Evolutionary conservation across 2,113 vertebrate species (phyloP), one percentile per base, ranked within the genome.

Genomic region (Plectropomus leopardus): DNA sequence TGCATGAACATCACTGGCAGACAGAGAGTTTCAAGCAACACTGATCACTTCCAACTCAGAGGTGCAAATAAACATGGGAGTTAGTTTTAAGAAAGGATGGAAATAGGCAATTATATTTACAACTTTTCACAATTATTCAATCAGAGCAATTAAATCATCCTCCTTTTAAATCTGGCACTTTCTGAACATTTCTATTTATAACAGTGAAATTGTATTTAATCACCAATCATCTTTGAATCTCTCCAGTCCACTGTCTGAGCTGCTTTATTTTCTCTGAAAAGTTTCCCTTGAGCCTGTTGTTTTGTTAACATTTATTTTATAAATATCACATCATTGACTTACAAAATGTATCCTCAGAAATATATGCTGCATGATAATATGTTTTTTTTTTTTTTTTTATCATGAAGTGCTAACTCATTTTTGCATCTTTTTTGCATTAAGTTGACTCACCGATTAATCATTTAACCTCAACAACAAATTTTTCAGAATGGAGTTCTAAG

Each of bases 1-100:
- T 74, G 75, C 75, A 54, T 53, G 77, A 89, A 71, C 76, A 84
- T 82, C 65, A 82, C 58, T 78, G 82, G 83, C 86, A 88, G 42
- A 69, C 54, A 45, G 70, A 77, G 63, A 47, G 74, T 83, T 73
- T 73, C 45, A 80, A 80, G 86, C 86, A 82, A 72, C 84, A 86
- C 63, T 59, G 83, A 83, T 86, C 71, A 77, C 61, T 59, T 84
- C 61, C 85, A 91, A 24, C 66, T 81, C 86, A 74, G 50, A 79
- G 72, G 67, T 64, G 70, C 55, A 78, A 76, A 89, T 84, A 86
- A 90, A 87, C 83, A 83, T 0, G 17, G 40, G 50, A 67, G 28
- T 57, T 26, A 66, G 40, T 47, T 78, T 77, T 47, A 48, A 68
- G 44, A 50, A 66, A 55, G 14, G 17, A 69, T 8, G 24, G 32